Percentiles rank a stretch among this genome's conserved stretches.
Evolutionary conservation across 1,140 invertebrate species (phyloP).

Genomic region (Apis mellifera): Amel_HAv3.1 CM009938.2:2347001-2347500

Average conservation of each 20-base stretch:
- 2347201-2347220: not conserved
- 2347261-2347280: conserved; percentile 19
- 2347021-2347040: not conserved
- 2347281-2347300: conserved; percentile 57
- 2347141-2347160: not conserved
- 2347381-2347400: too few species aligned
- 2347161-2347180: not conserved
- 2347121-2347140: not conserved
- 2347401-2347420: too few species aligned
- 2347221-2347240: not conserved
- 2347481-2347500: too few species aligned
- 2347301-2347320: conserved; percentile 25
- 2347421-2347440: not conserved
- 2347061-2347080: too few species aligned
- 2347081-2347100: too few species aligned
- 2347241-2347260: too few species aligned
- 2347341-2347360: conserved; percentile 40
- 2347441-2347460: not conserved
- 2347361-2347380: not conserved
- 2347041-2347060: not conserved
- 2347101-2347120: not conserved
- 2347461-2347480: not conserved
- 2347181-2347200: too few species aligned
- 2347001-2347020: not conserved
- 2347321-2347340: conserved; percentile 41